These are phyloP conservation scores for Drosophila siamana DNA, from an alignment of 2,888 invertebrate genomes.

Conservation along the genomic window DNA sequence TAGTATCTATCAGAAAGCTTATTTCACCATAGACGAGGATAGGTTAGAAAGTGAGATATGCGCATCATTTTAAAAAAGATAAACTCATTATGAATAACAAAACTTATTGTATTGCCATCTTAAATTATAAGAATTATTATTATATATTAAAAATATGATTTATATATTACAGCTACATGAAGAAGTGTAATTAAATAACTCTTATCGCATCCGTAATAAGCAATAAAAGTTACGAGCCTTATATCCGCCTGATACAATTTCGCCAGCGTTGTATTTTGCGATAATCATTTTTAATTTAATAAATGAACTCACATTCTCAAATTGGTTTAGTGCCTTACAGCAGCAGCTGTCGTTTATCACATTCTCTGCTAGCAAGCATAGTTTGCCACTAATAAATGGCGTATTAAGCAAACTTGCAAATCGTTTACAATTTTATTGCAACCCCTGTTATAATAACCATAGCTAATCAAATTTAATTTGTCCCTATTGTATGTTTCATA, in stretches of 20 bases:
- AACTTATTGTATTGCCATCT: no score
- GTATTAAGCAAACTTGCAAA: not conserved
- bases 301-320: no score
- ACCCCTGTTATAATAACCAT: not conserved
- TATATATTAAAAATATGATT: no score
- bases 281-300: no score
- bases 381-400: not conserved
- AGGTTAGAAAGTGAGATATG: not conserved
- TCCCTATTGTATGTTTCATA: not conserved
- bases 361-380: not conserved
- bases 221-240: no score
- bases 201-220: no score
- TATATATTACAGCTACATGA: no score
- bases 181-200: no score
- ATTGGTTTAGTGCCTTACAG: no score
- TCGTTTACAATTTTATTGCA: not conserved
- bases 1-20: slow-evolving; percentile 1
- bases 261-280: no score
- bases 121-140: no score
- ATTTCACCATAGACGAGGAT: not conserved
- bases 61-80: not conserved
- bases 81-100: not conserved
- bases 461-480: not conserved
- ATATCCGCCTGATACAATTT: no score
- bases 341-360: not conserved